phyloP scores from a whole-genome alignment of 2,113 vertebrate genomes.

The Odontesthes bonariensis region DNA sequence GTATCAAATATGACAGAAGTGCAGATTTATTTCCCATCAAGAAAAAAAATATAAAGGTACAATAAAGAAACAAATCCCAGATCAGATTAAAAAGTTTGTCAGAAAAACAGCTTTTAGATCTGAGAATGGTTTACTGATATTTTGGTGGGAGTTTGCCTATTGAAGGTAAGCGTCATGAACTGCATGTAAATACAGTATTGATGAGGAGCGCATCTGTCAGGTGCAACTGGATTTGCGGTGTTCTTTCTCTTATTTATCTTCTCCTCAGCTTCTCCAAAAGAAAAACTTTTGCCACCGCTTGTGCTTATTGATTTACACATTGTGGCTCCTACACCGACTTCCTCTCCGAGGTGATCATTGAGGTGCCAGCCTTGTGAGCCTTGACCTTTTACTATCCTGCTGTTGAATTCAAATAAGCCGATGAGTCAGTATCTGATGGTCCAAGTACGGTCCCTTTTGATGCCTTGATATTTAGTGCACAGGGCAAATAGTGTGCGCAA shows the following conservation, averaged over 20 bases:
- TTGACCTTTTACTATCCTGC: conserved; percentile 8
- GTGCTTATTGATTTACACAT: neutral
- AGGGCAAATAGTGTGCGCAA: neutral
- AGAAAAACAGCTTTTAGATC: neutral
- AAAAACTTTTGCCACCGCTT: neutral
- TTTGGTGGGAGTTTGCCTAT: no score
- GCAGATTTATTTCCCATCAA: no score
- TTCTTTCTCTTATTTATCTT: no score
- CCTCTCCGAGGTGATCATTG: neutral
- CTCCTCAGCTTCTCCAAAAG: conserved; percentile 5
- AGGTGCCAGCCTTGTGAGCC: neutral
- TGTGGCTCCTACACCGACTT: neutral
- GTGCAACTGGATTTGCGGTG: neutral
- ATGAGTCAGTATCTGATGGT: conserved; percentile 12
- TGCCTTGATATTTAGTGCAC: conserved; percentile 7
- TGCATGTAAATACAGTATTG: no score
- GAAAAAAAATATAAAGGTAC: no score
- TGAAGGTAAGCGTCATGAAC: no score
- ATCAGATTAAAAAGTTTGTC: neutral
- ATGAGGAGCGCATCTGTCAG: no score
- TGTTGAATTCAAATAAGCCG: conserved; percentile 4
- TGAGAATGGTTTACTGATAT: no score
- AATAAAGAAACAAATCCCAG: no score
- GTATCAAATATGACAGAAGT: neutral
- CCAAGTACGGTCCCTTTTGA: neutral